Evolutionary conservation across 2,888 invertebrate genomes (phyloP).

Genomic region (Tenthredo scrophulariae): DNA sequence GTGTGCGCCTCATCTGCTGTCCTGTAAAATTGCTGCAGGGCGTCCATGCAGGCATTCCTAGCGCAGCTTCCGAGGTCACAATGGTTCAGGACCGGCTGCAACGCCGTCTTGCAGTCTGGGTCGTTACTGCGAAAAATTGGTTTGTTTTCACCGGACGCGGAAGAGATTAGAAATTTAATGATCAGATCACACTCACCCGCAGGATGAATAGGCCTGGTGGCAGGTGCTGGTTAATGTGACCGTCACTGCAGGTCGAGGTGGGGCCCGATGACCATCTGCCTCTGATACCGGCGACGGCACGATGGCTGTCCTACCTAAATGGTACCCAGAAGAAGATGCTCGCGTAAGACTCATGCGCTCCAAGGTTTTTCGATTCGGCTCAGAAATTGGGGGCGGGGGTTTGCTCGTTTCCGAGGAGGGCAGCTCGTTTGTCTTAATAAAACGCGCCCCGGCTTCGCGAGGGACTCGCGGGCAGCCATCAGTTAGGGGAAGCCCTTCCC

Average conservation of each 20-base stretch:
- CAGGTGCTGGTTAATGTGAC: constrained; percentile 90
- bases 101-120: constrained; percentile 87
- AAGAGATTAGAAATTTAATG: neutral
- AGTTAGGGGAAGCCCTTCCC: constrained; percentile 52
- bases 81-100: constrained; percentile 91
- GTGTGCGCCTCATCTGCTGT: constrained; percentile 90
- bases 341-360: constrained; percentile 31
- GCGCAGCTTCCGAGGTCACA: constrained; percentile 90
- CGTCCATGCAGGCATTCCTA: constrained; percentile 92
- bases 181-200: constrained; percentile 71
- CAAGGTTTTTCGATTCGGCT: neutral
- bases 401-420: neutral
- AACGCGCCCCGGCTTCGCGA: constrained; percentile 52
- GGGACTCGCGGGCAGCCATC: constrained; percentile 57
- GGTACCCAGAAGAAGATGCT: constrained; percentile 28
- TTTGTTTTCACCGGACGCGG: neutral
- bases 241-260: constrained; percentile 81
- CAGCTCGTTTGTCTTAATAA: constrained; percentile 59
- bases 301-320: constrained; percentile 26
- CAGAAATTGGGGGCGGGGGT: neutral
- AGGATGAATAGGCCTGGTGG: constrained; percentile 84
- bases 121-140: constrained; percentile 82
- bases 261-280: constrained; percentile 80
- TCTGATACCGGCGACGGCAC: constrained; percentile 71
- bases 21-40: constrained; percentile 91